Conservation (phyloP, 2,113 vertebrate species). For the Athene noctua region DNA sequence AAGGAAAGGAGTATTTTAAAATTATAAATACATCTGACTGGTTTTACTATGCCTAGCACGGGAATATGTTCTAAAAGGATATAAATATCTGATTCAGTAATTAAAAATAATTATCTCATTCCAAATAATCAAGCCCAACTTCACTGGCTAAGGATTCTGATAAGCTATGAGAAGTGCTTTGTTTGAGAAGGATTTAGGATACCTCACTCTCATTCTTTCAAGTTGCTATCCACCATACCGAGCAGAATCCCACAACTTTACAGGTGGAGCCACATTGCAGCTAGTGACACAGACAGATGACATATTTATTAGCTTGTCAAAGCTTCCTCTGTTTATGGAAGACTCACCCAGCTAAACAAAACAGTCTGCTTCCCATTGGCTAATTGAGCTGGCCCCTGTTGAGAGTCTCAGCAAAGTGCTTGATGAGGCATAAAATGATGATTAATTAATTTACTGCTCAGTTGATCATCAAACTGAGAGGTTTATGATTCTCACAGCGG, state of each 20-base stretch:
- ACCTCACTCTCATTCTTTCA: conserved; percentile 35
- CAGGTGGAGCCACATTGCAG: conserved; percentile 82
- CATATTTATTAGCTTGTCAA: conserved; percentile 98
- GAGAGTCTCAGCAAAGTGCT: conserved; percentile 89
- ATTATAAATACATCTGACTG: not conserved
- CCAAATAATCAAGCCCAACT: not conserved
- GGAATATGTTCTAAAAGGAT: not conserved
- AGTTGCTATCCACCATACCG: conserved; percentile 71
- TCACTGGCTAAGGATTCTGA: not conserved
- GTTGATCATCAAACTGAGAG: conserved; percentile 96
- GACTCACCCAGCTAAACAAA: conserved; percentile 89
- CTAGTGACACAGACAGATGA: conserved; percentile 91
- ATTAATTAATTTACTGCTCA: conserved; percentile 99
- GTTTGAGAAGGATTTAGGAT: not conserved
- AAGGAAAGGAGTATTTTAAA: not conserved
- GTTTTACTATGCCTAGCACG: not conserved
- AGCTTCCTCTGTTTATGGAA: conserved; percentile 84
- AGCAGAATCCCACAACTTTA: conserved; percentile 78
- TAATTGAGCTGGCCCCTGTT: conserved; percentile 83
- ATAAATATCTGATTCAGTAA: not conserved
- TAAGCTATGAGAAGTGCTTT: conserved; percentile 8
- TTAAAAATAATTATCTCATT: not conserved
- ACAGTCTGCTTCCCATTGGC: conserved; percentile 89
- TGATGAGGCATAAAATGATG: conserved; percentile 99
- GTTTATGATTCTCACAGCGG: conserved; percentile 96